phyloP scores from a whole-genome alignment of 2,797 vertebrate genomes.

The Ptychadena robeensis region DNA sequence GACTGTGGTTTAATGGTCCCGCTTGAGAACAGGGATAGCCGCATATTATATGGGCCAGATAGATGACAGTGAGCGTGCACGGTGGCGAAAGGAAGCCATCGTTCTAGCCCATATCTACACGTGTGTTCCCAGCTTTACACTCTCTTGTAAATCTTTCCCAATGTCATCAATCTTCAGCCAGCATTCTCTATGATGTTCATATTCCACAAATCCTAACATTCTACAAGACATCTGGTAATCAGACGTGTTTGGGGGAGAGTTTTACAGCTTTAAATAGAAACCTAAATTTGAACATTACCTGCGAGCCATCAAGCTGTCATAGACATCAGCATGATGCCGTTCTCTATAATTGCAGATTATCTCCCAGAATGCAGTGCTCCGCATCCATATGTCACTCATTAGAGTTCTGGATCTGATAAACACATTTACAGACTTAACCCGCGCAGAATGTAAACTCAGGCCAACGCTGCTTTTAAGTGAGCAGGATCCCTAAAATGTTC shows the following conservation, averaged over 20 bases:
- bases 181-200: neutral
- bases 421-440: neutral
- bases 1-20: too few relatives aligned
- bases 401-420: neutral
- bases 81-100: too few relatives aligned
- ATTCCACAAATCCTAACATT: neutral
- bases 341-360: conserved; percentile 11
- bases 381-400: neutral
- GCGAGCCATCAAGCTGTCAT: conserved; percentile 21
- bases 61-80: too few relatives aligned
- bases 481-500: neutral
- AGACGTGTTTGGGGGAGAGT: neutral
- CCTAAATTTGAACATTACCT: conserved; percentile 13
- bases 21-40: too few relatives aligned
- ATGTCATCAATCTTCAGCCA: neutral
- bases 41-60: too few relatives aligned
- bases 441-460: neutral
- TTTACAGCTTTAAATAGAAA: conserved; percentile 17
- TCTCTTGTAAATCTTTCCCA: neutral
- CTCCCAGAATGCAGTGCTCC: neutral
- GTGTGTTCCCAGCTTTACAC: too few relatives aligned
- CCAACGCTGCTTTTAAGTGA: neutral
- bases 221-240: neutral
- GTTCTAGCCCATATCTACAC: too few relatives aligned
- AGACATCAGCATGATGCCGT: neutral